Conservation (phyloP, 2,888 invertebrate species). For the Harpalus rubripes region DNA sequence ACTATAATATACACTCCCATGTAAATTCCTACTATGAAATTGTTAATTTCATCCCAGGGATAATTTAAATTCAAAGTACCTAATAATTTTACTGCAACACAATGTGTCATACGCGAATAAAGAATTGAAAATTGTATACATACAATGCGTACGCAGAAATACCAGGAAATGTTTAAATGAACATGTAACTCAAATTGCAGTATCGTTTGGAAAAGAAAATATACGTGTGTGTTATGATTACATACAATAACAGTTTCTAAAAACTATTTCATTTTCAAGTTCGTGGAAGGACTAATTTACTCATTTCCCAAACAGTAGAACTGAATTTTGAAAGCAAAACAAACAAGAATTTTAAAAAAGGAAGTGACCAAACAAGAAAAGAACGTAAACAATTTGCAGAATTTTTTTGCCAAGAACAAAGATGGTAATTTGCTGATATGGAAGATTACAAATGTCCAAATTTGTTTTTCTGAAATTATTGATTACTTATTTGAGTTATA, state of each 20-base stretch:
- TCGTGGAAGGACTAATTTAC: not conserved
- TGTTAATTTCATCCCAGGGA: too few relatives aligned
- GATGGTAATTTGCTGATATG: too few relatives aligned
- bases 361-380: not conserved
- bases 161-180: slow-evolving; percentile 2
- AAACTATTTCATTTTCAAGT: not conserved
- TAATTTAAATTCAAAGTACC: too few relatives aligned
- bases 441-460: too few relatives aligned
- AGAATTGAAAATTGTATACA: not conserved
- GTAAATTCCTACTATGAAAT: too few relatives aligned
- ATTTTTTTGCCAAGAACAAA: too few relatives aligned
- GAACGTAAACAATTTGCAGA: too few relatives aligned
- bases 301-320: not conserved
- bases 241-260: not conserved
- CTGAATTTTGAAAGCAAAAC: not conserved
- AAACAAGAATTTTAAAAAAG: not conserved
- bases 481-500: too few relatives aligned
- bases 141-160: not conserved
- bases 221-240: slow-evolving; percentile 2
- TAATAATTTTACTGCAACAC: not conserved
- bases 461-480: too few relatives aligned
- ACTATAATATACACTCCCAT: too few relatives aligned
- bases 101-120: not conserved
- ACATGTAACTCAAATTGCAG: not conserved
- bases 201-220: not conserved